Conservation (phyloP, 2,888 invertebrate species). For the Mechanitis mazaeus region DNA sequence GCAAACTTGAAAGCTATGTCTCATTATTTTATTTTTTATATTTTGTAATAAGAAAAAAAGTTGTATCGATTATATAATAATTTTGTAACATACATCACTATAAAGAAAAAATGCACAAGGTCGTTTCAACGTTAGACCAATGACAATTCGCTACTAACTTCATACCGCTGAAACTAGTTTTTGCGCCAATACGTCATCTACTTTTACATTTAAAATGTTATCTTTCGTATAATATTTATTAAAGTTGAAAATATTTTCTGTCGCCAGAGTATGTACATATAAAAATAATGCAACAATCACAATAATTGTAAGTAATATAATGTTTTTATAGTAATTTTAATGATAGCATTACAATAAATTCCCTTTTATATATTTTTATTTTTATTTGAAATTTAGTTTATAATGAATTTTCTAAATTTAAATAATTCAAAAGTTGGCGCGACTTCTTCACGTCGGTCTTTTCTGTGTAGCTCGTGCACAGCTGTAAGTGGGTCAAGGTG, state of each 20-base stretch:
- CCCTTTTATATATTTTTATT: background rate
- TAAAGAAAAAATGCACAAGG: slow-evolving; percentile 59
- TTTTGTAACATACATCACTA: slow-evolving; percentile 46
- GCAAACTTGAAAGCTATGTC: background rate
- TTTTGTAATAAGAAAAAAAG: background rate
- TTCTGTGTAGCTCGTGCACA: slow-evolving; percentile 20
- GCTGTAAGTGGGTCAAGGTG: slow-evolving; percentile 51
- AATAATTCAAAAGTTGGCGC: slow-evolving; percentile 4
- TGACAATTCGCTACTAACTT: slow-evolving; percentile 44
- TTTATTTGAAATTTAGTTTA: background rate
- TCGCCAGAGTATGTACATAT: background rate
- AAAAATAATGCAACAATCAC: background rate
- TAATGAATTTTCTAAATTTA: background rate
- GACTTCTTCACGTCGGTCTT: background rate
- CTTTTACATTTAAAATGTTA: slow-evolving; percentile 18
- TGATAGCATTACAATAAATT: background rate
- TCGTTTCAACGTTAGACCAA: slow-evolving; percentile 47
- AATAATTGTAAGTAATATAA: background rate
- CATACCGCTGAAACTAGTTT: slow-evolving; percentile 33
- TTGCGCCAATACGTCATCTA: slow-evolving; percentile 34
- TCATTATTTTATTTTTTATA: background rate
- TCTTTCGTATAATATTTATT: background rate
- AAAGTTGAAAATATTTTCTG: background rate
- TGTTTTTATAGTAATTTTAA: background rate
- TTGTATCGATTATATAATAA: slow-evolving; percentile 2